Conservation (phyloP, 2,888 invertebrate genomes). For the Chromoteleia sp. region DNA sequence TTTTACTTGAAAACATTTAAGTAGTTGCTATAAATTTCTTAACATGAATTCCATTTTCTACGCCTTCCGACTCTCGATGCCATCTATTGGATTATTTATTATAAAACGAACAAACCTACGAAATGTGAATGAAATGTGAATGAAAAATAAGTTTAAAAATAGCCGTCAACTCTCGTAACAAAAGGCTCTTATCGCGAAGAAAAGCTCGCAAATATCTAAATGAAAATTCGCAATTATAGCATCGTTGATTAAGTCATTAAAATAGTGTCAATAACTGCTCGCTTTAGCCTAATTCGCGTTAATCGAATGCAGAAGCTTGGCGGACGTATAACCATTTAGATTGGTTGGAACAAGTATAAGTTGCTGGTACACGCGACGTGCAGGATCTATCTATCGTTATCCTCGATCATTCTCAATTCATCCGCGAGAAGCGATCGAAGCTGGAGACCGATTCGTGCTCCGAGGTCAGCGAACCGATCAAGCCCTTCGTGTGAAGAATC, state of each 20-base stretch:
- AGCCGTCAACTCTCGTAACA: too few species aligned
- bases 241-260: slow-evolving; percentile 33
- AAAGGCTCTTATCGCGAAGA: too few species aligned
- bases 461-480: slow-evolving; percentile 66
- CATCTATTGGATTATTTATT: too few species aligned
- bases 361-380: slow-evolving; percentile 70
- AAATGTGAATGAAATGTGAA: too few species aligned
- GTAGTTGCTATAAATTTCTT: too few species aligned
- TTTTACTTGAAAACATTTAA: too few species aligned
- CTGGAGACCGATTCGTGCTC: slow-evolving; percentile 70
- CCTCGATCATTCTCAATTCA: slow-evolving; percentile 68
- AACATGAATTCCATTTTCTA: too few species aligned
- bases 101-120: too few species aligned
- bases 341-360: slow-evolving; percentile 66
- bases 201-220: slow-evolving; percentile 1
- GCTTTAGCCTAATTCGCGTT: slow-evolving; percentile 44
- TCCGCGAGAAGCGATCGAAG: slow-evolving; percentile 68
- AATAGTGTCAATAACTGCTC: slow-evolving; percentile 33
- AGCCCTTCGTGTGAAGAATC: slow-evolving; percentile 67
- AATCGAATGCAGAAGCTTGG: slow-evolving; percentile 40
- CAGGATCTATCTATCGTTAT: slow-evolving; percentile 72
- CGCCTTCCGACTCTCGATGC: too few species aligned
- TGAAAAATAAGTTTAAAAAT: too few species aligned
- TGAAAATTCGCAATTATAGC: slow-evolving; percentile 15
- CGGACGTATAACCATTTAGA: slow-evolving; percentile 45